Conservation (phyloP, 2,888 invertebrate species). For the Malacosoma neustria region DNA sequence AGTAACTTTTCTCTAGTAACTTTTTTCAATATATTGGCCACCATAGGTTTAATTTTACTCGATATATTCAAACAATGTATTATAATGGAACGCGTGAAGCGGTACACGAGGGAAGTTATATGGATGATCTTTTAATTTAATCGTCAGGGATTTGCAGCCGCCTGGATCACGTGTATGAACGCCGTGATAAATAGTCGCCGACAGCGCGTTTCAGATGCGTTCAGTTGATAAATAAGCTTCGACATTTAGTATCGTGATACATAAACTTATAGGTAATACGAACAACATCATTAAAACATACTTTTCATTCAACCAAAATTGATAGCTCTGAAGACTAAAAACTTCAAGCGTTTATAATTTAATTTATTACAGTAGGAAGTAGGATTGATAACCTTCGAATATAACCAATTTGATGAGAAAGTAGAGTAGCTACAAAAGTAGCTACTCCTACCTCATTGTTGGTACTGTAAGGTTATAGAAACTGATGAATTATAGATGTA, state of each 20-base stretch:
- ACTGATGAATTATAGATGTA: too few relatives aligned
- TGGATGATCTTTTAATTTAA: conserved; percentile 5
- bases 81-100: too few relatives aligned
- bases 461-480: too few relatives aligned
- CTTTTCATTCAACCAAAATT: neutral
- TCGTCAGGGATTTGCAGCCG: conserved; percentile 4
- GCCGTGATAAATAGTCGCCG: conserved; percentile 10
- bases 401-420: neutral
- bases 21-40: too few relatives aligned
- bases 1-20: too few relatives aligned
- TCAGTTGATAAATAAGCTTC: conserved; percentile 8
- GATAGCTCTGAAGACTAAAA: neutral
- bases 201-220: conserved; percentile 6
- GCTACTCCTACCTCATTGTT: too few relatives aligned
- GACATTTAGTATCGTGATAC: conserved; percentile 2
- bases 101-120: too few relatives aligned
- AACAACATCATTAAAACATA: neutral
- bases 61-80: too few relatives aligned
- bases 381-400: neutral
- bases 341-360: neutral
- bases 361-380: neutral
- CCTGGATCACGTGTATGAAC: conserved; percentile 1
- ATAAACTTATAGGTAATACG: conserved; percentile 1
- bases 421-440: neutral
- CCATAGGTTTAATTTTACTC: too few relatives aligned